Evolutionary conservation across 2,113 vertebrate genomes (phyloP).

Genomic region (Tragelaphus scriptus): DNA sequence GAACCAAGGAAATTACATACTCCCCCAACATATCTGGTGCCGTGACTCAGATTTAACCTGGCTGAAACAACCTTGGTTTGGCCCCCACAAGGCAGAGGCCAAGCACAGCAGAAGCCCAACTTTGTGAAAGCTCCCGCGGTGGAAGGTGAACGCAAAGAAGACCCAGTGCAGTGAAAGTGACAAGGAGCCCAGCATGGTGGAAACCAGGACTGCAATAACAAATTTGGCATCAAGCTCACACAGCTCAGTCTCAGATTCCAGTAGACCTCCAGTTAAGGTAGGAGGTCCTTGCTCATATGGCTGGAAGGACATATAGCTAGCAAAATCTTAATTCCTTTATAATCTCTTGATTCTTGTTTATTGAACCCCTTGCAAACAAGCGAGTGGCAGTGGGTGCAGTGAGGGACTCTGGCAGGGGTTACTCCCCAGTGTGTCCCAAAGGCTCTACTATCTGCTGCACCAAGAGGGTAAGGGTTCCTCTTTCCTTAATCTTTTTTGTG

Average conservation of each 20-base stretch:
- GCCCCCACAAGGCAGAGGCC: not conserved
- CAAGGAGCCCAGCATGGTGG: not conserved
- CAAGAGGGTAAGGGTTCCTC: fast-evolving
- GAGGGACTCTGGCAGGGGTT: not conserved
- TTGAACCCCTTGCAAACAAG: not conserved
- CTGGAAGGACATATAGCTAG: not conserved
- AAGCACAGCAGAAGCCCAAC: not conserved
- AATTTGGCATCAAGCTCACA: not conserved
- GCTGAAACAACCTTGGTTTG: not conserved
- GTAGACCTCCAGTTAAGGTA: not conserved
- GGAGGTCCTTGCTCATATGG: not conserved
- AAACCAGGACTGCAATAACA: not conserved
- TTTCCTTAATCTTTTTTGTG: not conserved
- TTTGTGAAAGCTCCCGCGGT: fast-evolving
- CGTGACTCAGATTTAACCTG: not conserved
- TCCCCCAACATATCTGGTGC: not conserved
- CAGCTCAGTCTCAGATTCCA: not conserved
- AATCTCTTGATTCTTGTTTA: not conserved
- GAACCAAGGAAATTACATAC: not conserved
- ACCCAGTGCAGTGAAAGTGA: not conserved
- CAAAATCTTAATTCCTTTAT: not conserved
- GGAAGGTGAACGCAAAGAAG: not conserved
- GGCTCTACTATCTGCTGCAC: not conserved
- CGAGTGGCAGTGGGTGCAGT: not conserved
- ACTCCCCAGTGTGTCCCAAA: not conserved